A percentile compares a stretch with the other conserved stretches of the same genome.
These are phyloP conservation scores for Mimas tiliae DNA, from an alignment of 2,888 invertebrate genomes.

Conservation along the genomic window DNA sequence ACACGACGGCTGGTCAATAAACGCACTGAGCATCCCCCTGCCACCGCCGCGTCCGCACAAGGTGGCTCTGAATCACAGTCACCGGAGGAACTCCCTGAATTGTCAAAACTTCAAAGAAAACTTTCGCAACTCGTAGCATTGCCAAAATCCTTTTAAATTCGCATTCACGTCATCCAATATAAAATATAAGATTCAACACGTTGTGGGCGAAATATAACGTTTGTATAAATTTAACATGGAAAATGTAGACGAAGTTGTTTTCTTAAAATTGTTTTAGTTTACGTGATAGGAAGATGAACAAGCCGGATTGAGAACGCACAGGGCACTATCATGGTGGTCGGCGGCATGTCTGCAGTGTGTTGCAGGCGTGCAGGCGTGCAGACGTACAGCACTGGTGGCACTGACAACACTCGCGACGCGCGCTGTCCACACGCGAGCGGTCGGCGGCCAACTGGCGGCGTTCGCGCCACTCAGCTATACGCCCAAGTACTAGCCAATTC, in stretches of 20 bases:
- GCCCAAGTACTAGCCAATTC: constrained; percentile 76
- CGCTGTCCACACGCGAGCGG: constrained; percentile 76
- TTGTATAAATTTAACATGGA: constrained; percentile 36
- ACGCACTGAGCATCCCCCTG: constrained; percentile 59
- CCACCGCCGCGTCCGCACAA: constrained; percentile 44
- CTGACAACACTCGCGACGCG: constrained; percentile 54
- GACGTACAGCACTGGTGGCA: constrained; percentile 41
- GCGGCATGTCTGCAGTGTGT: constrained; percentile 75
- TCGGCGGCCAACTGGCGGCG: constrained; percentile 79
- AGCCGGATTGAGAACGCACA: constrained; percentile 66
- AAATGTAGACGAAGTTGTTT: constrained; percentile 4
- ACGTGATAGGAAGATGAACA: not conserved
- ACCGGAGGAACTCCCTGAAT: constrained; percentile 54
- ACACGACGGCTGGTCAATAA: constrained; percentile 72
- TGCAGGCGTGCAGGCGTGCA: not conserved
- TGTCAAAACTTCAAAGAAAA: constrained; percentile 54
- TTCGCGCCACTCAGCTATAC: constrained; percentile 61
- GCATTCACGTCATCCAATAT: constrained; percentile 50
- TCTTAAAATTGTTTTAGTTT: constrained; percentile 34
- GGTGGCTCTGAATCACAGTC: constrained; percentile 45
- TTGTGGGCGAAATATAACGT: constrained; percentile 43
- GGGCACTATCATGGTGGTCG: constrained; percentile 81
- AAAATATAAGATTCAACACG: constrained; percentile 47
- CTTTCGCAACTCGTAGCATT: constrained; percentile 51
- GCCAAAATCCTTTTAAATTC: constrained; percentile 48